phyloP scores from a whole-genome alignment of 1,140 invertebrate genomes.

The Atta cephalotes region DNA sequence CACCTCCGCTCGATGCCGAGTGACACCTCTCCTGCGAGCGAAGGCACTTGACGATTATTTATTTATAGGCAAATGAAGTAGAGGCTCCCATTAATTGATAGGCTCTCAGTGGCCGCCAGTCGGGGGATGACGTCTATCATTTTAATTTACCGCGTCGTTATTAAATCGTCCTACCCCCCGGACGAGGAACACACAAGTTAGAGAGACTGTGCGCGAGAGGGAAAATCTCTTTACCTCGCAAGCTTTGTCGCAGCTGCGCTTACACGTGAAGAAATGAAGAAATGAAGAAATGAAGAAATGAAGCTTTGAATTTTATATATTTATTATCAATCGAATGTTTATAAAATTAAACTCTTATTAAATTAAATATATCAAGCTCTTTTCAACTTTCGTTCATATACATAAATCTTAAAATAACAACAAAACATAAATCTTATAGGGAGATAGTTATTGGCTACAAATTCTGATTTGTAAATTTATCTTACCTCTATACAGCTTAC shows the following conservation, averaged over 20 bases:
- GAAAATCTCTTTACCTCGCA: constrained; percentile 51
- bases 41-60: constrained; percentile 82
- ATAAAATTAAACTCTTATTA: background rate
- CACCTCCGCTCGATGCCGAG: constrained; percentile 68
- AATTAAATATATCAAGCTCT: background rate
- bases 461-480: constrained; percentile 2
- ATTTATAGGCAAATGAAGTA: constrained; percentile 85
- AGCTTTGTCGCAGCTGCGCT: constrained; percentile 11
- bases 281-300: too few species aligned
- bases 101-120: constrained; percentile 84
- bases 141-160: constrained; percentile 84
- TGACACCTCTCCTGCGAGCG: constrained; percentile 73
- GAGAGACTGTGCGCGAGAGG: constrained; percentile 61
- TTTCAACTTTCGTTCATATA: background rate
- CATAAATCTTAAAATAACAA: background rate
- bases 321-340: background rate
- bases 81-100: constrained; percentile 84
- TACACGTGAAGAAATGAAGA: constrained; percentile 5
- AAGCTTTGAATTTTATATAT: constrained; percentile 7
- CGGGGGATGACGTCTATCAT: constrained; percentile 84
- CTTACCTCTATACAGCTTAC: background rate
- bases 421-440: background rate
- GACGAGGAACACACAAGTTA: constrained; percentile 63
- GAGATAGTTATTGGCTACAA: background rate
- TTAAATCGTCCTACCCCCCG: constrained; percentile 78